Conservation (phyloP, 1,140 invertebrate genomes). For the Ridgeia piscesae region DNA sequence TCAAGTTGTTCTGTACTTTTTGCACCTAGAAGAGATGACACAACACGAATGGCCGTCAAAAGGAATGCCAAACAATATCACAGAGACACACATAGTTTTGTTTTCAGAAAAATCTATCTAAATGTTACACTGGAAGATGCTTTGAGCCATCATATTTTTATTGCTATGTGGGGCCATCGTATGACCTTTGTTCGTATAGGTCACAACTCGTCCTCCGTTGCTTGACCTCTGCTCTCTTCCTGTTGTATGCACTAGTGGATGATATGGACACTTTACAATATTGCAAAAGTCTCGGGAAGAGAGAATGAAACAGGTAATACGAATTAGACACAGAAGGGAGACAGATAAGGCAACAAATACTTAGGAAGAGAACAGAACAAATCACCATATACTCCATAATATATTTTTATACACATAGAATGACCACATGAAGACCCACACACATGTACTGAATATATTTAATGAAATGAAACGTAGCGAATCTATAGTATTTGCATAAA, state of each 20-base stretch:
- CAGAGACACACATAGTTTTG: background rate
- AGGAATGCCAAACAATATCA: background rate
- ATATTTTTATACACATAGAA: background rate
- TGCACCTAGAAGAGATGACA: conserved; percentile 37
- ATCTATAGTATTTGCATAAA: background rate
- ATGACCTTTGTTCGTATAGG: background rate
- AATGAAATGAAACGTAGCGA: background rate
- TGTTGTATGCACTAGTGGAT: too few species aligned
- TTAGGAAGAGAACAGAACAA: too few species aligned
- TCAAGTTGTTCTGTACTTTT: conserved; percentile 53
- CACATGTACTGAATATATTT: background rate
- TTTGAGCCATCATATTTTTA: background rate
- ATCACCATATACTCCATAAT: too few species aligned
- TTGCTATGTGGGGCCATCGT: background rate
- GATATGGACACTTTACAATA: too few species aligned
- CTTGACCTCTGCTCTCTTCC: too few species aligned
- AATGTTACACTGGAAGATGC: background rate
- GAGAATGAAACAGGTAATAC: too few species aligned
- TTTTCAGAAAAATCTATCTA: background rate
- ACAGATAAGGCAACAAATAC: too few species aligned
- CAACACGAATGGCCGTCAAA: background rate
- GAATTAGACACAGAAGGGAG: too few species aligned
- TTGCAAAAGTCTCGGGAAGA: too few species aligned
- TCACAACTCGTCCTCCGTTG: background rate
- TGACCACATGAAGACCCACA: background rate